Conservation (phyloP, 2,113 vertebrate genomes). For the Condylura cristata region DNA sequence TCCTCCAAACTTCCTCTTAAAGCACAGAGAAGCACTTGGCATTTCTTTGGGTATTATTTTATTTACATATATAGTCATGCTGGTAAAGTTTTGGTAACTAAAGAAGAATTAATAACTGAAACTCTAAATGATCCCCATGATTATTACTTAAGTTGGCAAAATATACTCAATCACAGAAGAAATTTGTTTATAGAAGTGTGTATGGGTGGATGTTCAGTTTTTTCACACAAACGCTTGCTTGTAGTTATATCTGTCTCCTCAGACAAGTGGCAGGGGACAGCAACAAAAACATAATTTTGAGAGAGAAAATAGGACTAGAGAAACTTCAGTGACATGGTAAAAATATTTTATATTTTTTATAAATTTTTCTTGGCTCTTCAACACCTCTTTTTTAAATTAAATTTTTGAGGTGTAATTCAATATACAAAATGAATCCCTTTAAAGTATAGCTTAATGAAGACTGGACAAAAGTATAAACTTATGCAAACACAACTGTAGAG, state of each 20-base stretch:
- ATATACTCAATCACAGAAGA: constrained; percentile 24
- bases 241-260: neutral
- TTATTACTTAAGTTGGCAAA: constrained; percentile 60
- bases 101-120: constrained; percentile 69
- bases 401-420: neutral
- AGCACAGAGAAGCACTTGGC: constrained; percentile 63
- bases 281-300: constrained; percentile 21
- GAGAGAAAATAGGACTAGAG: neutral
- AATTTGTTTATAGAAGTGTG: neutral
- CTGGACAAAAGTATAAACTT: neutral
- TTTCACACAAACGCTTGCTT: neutral
- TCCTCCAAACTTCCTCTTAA: constrained; percentile 60
- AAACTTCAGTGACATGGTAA: neutral
- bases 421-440: neutral
- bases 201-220: neutral
- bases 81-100: constrained; percentile 61
- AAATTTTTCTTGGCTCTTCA: neutral
- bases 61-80: constrained; percentile 57
- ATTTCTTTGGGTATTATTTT: constrained; percentile 55
- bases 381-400: neutral
- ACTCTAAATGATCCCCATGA: constrained; percentile 37
- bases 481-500: neutral
- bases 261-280: neutral
- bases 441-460: neutral
- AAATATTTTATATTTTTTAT: constrained; percentile 20